Evolutionary conservation across 1,140 invertebrate species (phyloP).

Genomic region (Neuroterus valhalla): DNA sequence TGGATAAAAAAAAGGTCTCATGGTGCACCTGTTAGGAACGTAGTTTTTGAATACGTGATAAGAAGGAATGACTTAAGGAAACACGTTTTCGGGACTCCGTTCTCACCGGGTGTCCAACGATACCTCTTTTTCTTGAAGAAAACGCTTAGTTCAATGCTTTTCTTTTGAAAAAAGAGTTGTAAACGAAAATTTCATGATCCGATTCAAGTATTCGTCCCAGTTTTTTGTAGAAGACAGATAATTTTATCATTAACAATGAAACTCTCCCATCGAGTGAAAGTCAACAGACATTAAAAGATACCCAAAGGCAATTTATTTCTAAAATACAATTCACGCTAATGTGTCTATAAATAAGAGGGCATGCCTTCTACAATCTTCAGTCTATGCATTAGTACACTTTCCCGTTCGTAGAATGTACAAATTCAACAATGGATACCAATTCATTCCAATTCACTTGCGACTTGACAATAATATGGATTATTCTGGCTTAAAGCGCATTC

Average conservation of each 20-base stretch:
- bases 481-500: too few relatives aligned
- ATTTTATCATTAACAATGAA: background rate
- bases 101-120: too few relatives aligned
- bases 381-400: conserved; percentile 24
- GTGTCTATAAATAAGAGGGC: background rate
- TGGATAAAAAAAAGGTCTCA: too few relatives aligned
- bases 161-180: background rate
- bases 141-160: too few relatives aligned
- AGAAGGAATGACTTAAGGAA: too few relatives aligned
- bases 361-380: background rate
- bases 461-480: background rate
- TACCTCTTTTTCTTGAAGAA: too few relatives aligned
- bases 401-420: background rate
- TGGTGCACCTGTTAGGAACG: too few relatives aligned
- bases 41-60: too few relatives aligned
- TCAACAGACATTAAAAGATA: conserved; percentile 14
- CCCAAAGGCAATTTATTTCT: conserved; percentile 23
- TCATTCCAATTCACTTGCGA: background rate
- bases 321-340: conserved; percentile 13
- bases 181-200: background rate
- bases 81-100: too few relatives aligned
- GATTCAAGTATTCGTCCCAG: background rate
- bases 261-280: conserved; percentile 18
- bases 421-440: conserved; percentile 9
- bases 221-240: background rate